A percentile compares a stretch with the other conserved stretches of the same genome.
Conservation (phyloP, 2,888 invertebrate genomes). For the Acleris cristana region DNA sequence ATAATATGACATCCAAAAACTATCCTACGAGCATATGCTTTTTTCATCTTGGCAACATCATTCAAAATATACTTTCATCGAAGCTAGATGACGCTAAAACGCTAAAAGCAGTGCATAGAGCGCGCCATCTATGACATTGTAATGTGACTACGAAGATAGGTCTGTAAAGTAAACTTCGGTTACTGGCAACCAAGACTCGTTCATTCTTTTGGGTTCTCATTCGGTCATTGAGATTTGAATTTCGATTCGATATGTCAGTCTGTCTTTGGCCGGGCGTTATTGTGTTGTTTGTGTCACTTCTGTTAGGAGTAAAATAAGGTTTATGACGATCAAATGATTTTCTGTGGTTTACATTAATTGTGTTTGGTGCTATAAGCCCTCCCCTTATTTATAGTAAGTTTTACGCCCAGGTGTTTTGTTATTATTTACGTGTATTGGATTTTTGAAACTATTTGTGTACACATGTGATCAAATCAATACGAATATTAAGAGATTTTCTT, state of each 20-base stretch:
- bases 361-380: conserved; percentile 26
- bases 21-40: too few relatives aligned
- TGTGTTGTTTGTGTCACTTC: conserved; percentile 47
- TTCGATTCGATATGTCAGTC: conserved; percentile 35
- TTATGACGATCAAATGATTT: conserved; percentile 29
- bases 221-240: conserved; percentile 37
- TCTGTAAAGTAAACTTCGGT: background rate
- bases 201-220: conserved; percentile 51
- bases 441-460: conserved; percentile 60
- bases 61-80: background rate
- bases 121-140: conserved; percentile 12
- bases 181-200: conserved; percentile 41
- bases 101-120: background rate
- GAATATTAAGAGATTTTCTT: conserved; percentile 51
- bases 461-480: conserved; percentile 75
- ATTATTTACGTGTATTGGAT: conserved; percentile 38
- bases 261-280: conserved; percentile 44
- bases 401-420: conserved; percentile 43
- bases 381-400: conserved; percentile 51
- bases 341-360: conserved; percentile 22
- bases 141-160: conserved; percentile 2
- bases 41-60: conserved; percentile 6
- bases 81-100: conserved; percentile 40
- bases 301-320: conserved; percentile 44
- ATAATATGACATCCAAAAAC: too few relatives aligned